phyloP scores from a whole-genome alignment of 1,140 invertebrate species.

The Oppia nitens region DNA sequence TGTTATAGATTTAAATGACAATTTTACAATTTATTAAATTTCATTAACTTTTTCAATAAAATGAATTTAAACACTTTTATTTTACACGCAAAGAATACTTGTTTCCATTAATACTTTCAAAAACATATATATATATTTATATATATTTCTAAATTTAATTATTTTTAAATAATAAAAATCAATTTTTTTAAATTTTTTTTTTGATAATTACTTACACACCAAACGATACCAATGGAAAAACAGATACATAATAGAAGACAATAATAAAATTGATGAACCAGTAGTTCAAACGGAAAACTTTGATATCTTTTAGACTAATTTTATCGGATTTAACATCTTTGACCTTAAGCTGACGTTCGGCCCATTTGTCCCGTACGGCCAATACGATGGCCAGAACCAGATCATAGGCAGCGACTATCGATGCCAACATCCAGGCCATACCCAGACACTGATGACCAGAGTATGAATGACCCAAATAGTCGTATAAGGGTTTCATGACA shows the following conservation, averaged over 20 bases:
- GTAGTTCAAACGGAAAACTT: constrained; percentile 62
- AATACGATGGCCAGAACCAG: constrained; percentile 60
- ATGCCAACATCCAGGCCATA: constrained; percentile 58
- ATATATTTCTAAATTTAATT: no score
- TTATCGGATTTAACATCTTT: constrained; percentile 40
- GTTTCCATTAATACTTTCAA: no score
- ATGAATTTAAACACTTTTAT: no score
- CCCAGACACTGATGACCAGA: constrained; percentile 54
- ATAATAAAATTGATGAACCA: constrained; percentile 80
- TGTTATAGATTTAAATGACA: no score
- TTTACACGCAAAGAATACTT: no score
- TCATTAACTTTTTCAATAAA: no score
- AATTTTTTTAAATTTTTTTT: no score
- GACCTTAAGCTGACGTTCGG: constrained; percentile 52
- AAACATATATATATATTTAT: no score
- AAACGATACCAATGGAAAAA: constrained; percentile 88
- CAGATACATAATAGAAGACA: constrained; percentile 83
- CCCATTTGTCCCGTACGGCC: constrained; percentile 66
- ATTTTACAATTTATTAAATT: no score
- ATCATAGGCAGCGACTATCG: constrained; percentile 54
- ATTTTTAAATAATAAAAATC: no score
- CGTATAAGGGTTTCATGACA: constrained; percentile 72
- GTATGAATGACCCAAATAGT: constrained; percentile 48
- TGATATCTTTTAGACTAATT: constrained; percentile 62
- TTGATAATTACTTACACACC: constrained; percentile 57